Evolutionary conservation across 2,888 invertebrate genomes (phyloP), one percentile per base, ranked within the genome.

Genomic region (Amaurobius ferox): DNA sequence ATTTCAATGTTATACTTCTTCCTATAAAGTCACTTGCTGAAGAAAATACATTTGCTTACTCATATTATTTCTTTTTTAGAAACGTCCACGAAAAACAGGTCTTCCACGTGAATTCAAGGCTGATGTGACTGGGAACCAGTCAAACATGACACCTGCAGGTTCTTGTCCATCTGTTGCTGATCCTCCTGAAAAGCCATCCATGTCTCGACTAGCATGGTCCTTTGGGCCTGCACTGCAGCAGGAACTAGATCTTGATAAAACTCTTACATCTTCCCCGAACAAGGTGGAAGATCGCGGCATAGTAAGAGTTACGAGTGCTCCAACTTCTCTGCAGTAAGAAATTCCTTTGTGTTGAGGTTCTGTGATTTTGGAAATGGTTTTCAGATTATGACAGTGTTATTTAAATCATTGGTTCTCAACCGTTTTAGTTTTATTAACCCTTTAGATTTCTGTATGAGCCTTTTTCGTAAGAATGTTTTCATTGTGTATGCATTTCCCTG

Each of bases 241-340:
- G 39, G 79, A 86, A 29, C 26, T 86, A 23, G 79, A 79, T 11
- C 28, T 86, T 29, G 85, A 87, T 40, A 79, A 79, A 71, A 76
- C 68, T 19, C 28, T 76, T 0, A 79, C 78, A 7, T 30, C 66
- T 5, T 67, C 83, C 30, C 68, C 72, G 13, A 76, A 11, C 32
- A 13, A 73, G 11, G 85, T 80, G 11, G 77, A 72, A 62, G 74
- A 86, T 13, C 79, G 72, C 5, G 81, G 88, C 0, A 88, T 90
- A n/a, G 89, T 90, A 35, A 93, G 93, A 92, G 93, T 95, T 78
- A 95, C 95, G 88, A 95, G 95, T 91, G 95, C 95, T 62, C 95
- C 95, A 5, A 95, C 95, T 89, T 94, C 95, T 89, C 93, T 95
- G 88, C 94, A 95, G 95, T 95, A 92, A 92, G 89, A n/a, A n/a